phyloP scores from a whole-genome alignment of 2,113 vertebrate genomes.

The Coptodon bakossiorum region DNA sequence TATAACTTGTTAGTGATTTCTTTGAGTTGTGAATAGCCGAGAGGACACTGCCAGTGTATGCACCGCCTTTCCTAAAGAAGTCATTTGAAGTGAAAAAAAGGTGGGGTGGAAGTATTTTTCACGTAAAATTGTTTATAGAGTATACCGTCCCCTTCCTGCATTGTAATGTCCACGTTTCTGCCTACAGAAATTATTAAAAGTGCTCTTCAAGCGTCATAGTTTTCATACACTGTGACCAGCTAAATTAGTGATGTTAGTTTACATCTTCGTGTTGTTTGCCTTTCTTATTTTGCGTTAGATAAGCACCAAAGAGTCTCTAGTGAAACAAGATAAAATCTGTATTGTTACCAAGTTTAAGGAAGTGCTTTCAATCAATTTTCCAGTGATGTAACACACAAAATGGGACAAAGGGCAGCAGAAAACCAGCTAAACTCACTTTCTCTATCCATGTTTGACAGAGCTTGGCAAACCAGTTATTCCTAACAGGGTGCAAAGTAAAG shows the following conservation, averaged over 20 bases:
- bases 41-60: background rate
- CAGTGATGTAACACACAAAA: background rate
- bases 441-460: background rate
- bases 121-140: background rate
- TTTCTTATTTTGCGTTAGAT: background rate
- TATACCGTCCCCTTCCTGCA: background rate
- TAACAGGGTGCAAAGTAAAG: background rate
- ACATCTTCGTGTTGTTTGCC: background rate
- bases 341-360: background rate
- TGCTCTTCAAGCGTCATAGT: background rate
- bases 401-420: background rate
- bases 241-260: background rate
- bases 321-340: background rate
- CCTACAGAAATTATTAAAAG: background rate
- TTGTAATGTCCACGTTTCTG: background rate
- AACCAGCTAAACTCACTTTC: background rate
- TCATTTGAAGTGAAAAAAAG: background rate
- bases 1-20: background rate
- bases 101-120: background rate
- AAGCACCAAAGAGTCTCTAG: fast-evolving
- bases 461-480: background rate
- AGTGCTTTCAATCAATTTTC: background rate
- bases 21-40: background rate
- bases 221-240: background rate
- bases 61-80: background rate